Base-by-base conservation (phyloP, 2,113 vertebrate species). In the Cavia aperea region DNA sequence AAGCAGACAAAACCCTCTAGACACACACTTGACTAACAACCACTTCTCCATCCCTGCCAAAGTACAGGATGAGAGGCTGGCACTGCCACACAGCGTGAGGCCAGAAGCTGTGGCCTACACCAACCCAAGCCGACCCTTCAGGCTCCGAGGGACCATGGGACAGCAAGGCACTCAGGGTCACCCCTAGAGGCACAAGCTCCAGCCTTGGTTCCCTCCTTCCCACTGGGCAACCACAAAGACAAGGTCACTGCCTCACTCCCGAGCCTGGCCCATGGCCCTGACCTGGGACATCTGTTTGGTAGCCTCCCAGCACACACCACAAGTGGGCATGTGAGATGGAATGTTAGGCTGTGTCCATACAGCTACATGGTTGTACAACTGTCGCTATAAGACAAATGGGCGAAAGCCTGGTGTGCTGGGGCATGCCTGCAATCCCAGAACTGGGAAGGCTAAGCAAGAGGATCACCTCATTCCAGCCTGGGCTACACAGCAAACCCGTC, bases 301-400 rank as follows among this genome's bases (percentile, higher is more conserved):
- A 29, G 23, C 36, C n/a, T 14, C 36, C 68, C 36, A 19, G 68
- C 16, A n/a, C 18, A n/a, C 66, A 70, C 18, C 36, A 9, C 10
- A 29, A 63, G 62, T 63, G 62, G 62, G 26, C 62, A 63, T 63
- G 65, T 66, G 65, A 23, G 36, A 11, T 39, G 5, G 9, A n/a
- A 8, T 4, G 10, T 72, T 6, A 72, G 70, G 56, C 36, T 77
- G 58, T 43, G 46, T 3, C 51, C 11, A 11, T n/a, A 18, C 2
- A 85, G 63, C 21, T 7, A 46, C 24, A 31, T 18, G 75, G 39
- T 1, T 2, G 4, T 2, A 9, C 0, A 24, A 21, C 4, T 12
- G 43, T 36, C 7, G n/a, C 10, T 13, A 8, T 19, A 24, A 91
- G n/a, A 63, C 2, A 49, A 51, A 68, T 4, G 24, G 33, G 58